A percentile compares a stretch with the other conserved stretches of the same genome.
Conservation (phyloP, 2,113 vertebrate genomes). For the Cyprinodon brontotheroides region DNA sequence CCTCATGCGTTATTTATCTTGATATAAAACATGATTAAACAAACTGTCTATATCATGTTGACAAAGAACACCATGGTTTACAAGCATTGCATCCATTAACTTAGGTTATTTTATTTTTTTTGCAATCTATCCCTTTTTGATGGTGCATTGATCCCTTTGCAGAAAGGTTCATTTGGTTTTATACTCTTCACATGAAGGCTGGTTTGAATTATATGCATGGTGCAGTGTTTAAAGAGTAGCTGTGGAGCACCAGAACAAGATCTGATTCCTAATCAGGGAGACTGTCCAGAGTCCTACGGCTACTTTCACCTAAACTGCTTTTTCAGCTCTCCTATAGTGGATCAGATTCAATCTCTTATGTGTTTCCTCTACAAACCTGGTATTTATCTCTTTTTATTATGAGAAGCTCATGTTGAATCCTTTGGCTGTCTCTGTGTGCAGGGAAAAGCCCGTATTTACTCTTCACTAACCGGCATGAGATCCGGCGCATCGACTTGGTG, state of each 20-base stretch:
- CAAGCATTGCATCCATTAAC: background rate
- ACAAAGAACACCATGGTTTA: slow-evolving; percentile 12
- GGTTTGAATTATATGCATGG: slow-evolving; percentile 9
- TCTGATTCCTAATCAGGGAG: slow-evolving; percentile 16
- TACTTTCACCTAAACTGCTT: slow-evolving; percentile 12
- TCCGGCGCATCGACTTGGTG: slow-evolving; percentile 90
- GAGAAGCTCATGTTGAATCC: background rate
- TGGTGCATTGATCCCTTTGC: background rate
- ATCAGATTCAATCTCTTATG: slow-evolving; percentile 5
- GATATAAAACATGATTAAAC: slow-evolving; percentile 25
- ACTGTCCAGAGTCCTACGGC: background rate
- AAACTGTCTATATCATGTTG: slow-evolving; percentile 19
- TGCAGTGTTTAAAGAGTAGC: slow-evolving; percentile 4
- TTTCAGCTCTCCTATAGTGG: slow-evolving; percentile 9
- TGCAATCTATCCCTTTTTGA: too few relatives aligned
- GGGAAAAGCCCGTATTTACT: slow-evolving; percentile 93
- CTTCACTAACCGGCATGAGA: slow-evolving; percentile 96
- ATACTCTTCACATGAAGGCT: slow-evolving; percentile 1
- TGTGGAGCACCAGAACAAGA: background rate
- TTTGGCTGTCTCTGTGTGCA: slow-evolving; percentile 20
- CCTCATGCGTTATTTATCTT: slow-evolving; percentile 24
- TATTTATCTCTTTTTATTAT: background rate
- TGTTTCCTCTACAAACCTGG: background rate
- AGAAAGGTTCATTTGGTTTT: slow-evolving; percentile 9
- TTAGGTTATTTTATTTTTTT: too few relatives aligned